A percentile compares a stretch with the other conserved stretches of the same genome.
phyloP scores from a whole-genome alignment of 1,140 invertebrate genomes.

The Musca domestica region DNA sequence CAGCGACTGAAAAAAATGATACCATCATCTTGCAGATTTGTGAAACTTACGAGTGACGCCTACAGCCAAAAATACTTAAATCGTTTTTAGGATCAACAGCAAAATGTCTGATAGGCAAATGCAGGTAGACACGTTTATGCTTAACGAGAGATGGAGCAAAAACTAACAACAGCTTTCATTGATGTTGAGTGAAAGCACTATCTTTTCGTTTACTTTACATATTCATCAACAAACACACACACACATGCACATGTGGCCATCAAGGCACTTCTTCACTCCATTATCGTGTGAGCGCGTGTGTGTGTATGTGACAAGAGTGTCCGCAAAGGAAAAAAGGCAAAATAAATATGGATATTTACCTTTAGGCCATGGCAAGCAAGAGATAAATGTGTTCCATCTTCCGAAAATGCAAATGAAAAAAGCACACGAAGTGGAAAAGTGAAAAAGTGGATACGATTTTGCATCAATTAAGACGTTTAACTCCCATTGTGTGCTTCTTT shows the following conservation, averaged over 20 bases:
- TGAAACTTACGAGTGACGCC: too few relatives aligned
- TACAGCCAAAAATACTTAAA: too few relatives aligned
- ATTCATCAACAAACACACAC: neutral
- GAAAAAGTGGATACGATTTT: neutral
- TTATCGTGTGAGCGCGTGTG: neutral
- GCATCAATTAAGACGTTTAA: slow-evolving; percentile 8
- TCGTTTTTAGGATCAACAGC: too few relatives aligned
- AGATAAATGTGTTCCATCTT: slow-evolving; percentile 12
- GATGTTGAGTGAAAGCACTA: slow-evolving; percentile 18
- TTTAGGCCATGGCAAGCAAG: slow-evolving; percentile 4
- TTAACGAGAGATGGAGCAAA: neutral
- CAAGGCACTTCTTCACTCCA: too few relatives aligned
- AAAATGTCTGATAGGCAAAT: too few relatives aligned
- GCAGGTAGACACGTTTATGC: too few relatives aligned
- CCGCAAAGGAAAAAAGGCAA: neutral
- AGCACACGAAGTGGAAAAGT: neutral
- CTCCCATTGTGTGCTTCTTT: too few relatives aligned
- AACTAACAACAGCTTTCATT: slow-evolving; percentile 18
- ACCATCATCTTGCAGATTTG: too few relatives aligned
- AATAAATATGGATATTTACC: slow-evolving; percentile 11
- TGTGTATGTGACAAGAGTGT: neutral
- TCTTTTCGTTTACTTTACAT: slow-evolving; percentile 4
- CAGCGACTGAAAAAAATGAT: too few relatives aligned
- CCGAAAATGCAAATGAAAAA: neutral
- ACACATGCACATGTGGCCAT: neutral